Percentiles rank a stretch among this genome's conserved stretches.
Conservation (phyloP, 2,797 vertebrate genomes). For the Intellagama lesueurii region DNA sequence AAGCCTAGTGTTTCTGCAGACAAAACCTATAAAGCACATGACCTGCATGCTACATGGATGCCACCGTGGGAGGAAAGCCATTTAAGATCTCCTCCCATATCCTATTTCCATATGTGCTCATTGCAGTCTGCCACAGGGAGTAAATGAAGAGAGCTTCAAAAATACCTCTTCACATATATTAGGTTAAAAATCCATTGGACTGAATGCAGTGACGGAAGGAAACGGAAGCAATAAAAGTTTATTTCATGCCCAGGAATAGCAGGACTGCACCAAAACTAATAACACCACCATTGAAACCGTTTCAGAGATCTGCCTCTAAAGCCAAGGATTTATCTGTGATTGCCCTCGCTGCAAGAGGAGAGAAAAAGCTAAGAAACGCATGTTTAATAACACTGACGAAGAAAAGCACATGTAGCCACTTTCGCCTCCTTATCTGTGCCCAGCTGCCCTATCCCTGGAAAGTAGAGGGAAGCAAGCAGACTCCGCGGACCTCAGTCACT, state of each 20-base stretch:
- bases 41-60: neutral
- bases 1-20: constrained; percentile 15
- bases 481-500: neutral
- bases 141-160: neutral
- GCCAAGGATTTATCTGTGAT: neutral
- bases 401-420: neutral
- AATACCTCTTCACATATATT: neutral
- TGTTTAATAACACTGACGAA: neutral
- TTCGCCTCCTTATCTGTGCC: neutral
- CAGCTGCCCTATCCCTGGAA: neutral
- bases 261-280: neutral
- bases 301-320: neutral
- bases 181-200: neutral
- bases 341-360: neutral
- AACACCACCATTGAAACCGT: neutral
- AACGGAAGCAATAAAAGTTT: constrained; percentile 14
- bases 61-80: neutral
- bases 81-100: constrained; percentile 8
- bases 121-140: neutral
- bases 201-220: neutral
- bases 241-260: neutral
- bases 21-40: neutral
- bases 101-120: neutral
- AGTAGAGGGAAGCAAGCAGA: neutral
- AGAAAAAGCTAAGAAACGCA: neutral